phyloP scores from a whole-genome alignment of 2,113 vertebrate genomes.

The Festucalex cinctus region DNA sequence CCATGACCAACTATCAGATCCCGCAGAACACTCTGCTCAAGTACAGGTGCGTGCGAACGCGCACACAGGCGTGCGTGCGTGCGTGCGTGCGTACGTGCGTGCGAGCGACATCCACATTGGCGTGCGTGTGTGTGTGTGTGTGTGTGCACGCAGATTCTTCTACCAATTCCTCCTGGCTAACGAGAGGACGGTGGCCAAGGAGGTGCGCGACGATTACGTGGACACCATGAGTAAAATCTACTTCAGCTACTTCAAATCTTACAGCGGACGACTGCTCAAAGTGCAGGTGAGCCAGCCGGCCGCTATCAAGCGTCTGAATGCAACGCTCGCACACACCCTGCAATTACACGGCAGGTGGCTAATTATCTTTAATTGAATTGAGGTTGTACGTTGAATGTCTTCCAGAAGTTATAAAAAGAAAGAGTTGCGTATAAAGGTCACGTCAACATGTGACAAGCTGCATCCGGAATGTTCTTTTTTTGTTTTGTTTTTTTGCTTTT shows the following conservation, averaged over 20 bases:
- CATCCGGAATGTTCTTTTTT: neutral
- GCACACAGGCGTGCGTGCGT: accelerated
- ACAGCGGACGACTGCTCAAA: constrained; percentile 86
- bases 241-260: constrained; percentile 90
- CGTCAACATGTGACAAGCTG: neutral
- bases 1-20: constrained; percentile 96
- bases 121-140: constrained; percentile 60
- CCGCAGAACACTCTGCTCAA: constrained; percentile 90
- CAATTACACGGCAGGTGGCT: neutral
- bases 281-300: constrained; percentile 90
- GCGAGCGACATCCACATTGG: too few species aligned
- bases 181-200: constrained; percentile 84
- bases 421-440: neutral
- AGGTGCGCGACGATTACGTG: constrained; percentile 87
- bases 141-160: constrained; percentile 77
- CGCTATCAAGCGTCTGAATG: too few species aligned
- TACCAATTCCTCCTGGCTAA: constrained; percentile 92
- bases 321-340: neutral
- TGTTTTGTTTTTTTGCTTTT: too few species aligned
- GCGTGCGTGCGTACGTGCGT: too few species aligned
- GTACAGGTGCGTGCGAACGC: constrained; percentile 72
- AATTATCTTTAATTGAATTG: neutral
- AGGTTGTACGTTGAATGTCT: neutral
- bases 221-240: constrained; percentile 94
- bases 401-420: neutral